These are phyloP conservation scores for Rissa tridactyla DNA, from an alignment of 2,113 vertebrate genomes.

Conservation along the genomic window DNA sequence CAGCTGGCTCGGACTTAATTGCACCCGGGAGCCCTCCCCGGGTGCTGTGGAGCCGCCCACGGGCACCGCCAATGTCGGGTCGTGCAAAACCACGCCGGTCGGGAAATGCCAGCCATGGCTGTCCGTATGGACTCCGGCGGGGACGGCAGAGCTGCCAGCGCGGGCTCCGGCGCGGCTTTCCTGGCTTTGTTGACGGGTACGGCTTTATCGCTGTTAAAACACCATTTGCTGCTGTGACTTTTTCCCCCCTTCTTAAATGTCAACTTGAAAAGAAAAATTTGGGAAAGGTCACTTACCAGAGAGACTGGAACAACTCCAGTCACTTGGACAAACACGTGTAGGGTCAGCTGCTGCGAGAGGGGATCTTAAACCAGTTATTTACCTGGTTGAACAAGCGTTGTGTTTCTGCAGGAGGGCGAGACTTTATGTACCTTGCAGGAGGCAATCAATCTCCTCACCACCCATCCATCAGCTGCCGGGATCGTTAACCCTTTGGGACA, in stretches of 20 bases:
- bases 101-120: background rate
- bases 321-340: slow-evolving; percentile 43
- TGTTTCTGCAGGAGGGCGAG: background rate
- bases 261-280: slow-evolving; percentile 62
- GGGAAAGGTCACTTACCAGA: slow-evolving; percentile 62
- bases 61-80: background rate
- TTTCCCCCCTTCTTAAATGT: slow-evolving; percentile 47
- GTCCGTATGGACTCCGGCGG: fast-evolving
- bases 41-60: background rate
- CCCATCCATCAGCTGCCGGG: background rate
- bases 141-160: background rate
- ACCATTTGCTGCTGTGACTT: background rate
- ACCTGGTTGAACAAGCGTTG: background rate
- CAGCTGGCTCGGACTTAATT: slow-evolving; percentile 33
- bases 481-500: background rate
- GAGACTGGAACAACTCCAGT: slow-evolving; percentile 24
- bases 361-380: slow-evolving; percentile 31
- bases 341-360: slow-evolving; percentile 22
- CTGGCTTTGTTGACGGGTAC: slow-evolving; percentile 14
- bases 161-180: background rate
- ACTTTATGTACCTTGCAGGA: background rate
- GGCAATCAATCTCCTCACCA: background rate
- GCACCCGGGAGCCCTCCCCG: background rate
- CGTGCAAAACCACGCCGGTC: background rate
- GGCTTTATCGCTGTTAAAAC: slow-evolving; percentile 51